Base-by-base conservation (phyloP, 2,888 invertebrate species). In the Acanthopleura granulata region DNA sequence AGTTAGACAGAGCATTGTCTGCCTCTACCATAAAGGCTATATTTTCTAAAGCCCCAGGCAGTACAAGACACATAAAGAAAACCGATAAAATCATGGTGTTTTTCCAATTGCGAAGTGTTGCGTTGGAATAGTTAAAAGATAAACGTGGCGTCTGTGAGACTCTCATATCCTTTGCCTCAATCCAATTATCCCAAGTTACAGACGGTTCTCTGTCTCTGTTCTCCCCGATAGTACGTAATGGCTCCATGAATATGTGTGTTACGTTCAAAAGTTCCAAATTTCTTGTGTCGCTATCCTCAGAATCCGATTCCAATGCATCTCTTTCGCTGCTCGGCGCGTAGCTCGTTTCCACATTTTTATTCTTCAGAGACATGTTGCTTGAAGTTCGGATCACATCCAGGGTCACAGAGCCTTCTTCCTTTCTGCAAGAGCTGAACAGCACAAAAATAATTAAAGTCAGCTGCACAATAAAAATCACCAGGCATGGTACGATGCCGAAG, bases 391-490 rank as follows among this genome's bases (percentile, higher is more conserved):
- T 66, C 22, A 22, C 25, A 27, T 66, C 66, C 9, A 40, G 40
- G 40, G 40, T 40, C 40, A 40, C 40, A 40, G 40, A 40, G 9
- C 40, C 40, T 27, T 27, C 22, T 27, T 27, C 29, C 25, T 27
- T 27, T 66, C 29, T 27, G 27, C 16, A 66, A 27, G 29, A 16
- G 15, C 66, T 22, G 29, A 27, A 22, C 18, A 27, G 27, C 18
- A 66, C 66, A 66, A 22, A 66, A 1, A 77, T 49, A 15, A 82
- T 29, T 12, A 83, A 72, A 16, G 80, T 51, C 6, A 80, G 18
- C 49, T 83, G 80, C 69, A 84, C 83, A 12, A 81, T 62, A 4
- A 83, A 29, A 73, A 84, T 83, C 30, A 79, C 73, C n/a, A 82
- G 27, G n/a, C 81, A 81, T 0, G 85, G 85, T 1, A 82, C 49